Conservation (phyloP, 2,797 vertebrate genomes). For the Poeciliopsis paucimaculata region DNA sequence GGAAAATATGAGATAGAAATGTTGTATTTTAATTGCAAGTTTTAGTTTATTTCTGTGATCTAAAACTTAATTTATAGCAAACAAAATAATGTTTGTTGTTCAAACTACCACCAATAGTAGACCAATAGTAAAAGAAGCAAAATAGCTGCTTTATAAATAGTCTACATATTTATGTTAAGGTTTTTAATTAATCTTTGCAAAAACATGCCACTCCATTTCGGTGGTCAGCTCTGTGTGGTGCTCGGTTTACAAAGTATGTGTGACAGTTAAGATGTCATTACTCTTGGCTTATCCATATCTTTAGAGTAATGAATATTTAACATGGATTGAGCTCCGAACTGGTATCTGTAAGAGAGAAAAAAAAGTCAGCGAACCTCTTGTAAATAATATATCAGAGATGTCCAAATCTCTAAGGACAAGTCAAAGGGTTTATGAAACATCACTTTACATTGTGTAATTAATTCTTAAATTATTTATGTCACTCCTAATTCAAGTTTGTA, state of each 20-base stretch:
- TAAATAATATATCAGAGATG: constrained; percentile 65
- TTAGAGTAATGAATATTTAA: constrained; percentile 53
- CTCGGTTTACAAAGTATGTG: constrained; percentile 6
- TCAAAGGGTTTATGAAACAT: constrained; percentile 26
- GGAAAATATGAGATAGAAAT: not conserved
- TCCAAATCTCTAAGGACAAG: constrained; percentile 39
- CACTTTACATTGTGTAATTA: constrained; percentile 62
- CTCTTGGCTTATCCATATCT: constrained; percentile 27
- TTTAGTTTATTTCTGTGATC: constrained; percentile 12
- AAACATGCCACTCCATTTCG: not conserved
- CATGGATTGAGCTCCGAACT: constrained; percentile 13
- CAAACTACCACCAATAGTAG: not conserved
- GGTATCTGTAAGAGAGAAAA: constrained; percentile 19
- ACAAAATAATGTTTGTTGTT: constrained; percentile 29
- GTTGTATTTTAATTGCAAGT: constrained; percentile 18
- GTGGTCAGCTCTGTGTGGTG: not conserved
- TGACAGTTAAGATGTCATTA: constrained; percentile 41
- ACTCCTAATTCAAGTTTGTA: constrained; percentile 22
- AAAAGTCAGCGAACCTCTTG: constrained; percentile 6
- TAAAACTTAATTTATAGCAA: constrained; percentile 25
- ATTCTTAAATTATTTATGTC: constrained; percentile 57
- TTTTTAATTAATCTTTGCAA: constrained; percentile 3
- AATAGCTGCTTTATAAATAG: constrained; percentile 6
- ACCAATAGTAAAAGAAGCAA: not conserved
- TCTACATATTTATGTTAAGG: constrained; percentile 12